These are phyloP conservation scores for Diaperis boleti DNA, from an alignment of 2,888 invertebrate species.

Conservation along the genomic window DNA sequence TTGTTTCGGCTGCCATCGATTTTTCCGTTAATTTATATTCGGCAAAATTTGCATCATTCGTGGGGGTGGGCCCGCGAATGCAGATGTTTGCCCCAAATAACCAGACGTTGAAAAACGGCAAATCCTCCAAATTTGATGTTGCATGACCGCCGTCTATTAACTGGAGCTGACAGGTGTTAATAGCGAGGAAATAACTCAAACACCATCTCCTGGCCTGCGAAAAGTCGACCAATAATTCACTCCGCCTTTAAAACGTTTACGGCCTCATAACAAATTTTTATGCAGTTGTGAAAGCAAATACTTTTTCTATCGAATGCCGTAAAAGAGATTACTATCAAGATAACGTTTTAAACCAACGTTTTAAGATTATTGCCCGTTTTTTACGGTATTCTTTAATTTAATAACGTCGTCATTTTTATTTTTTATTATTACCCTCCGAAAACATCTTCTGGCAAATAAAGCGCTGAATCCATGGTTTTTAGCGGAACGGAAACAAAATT, in stretches of 20 bases:
- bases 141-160: conserved; percentile 13
- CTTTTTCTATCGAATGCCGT: conserved; percentile 18
- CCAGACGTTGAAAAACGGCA: not conserved
- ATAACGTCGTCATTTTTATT: not conserved
- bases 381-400: conserved; percentile 4
- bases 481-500: too few relatives aligned
- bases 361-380: conserved; percentile 1
- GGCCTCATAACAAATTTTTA: conserved; percentile 21
- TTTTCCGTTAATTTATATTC: conserved; percentile 1
- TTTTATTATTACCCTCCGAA: not conserved
- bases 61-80: not conserved
- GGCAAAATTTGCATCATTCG: not conserved
- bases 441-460: not conserved
- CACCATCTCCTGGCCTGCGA: conserved; percentile 1
- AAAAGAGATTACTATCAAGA: conserved; percentile 20
- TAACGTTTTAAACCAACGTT: conserved; percentile 12
- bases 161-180: conserved; percentile 8
- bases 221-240: conserved; percentile 15
- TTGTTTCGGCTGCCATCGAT: not conserved
- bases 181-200: conserved; percentile 3
- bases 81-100: not conserved
- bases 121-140: not conserved
- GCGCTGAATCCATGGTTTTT: too few relatives aligned
- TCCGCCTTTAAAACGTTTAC: conserved; percentile 16
- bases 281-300: conserved; percentile 14